These are phyloP conservation scores for Ylistrum balloti DNA, from an alignment of 1,140 invertebrate genomes.

Conservation along the genomic window DNA sequence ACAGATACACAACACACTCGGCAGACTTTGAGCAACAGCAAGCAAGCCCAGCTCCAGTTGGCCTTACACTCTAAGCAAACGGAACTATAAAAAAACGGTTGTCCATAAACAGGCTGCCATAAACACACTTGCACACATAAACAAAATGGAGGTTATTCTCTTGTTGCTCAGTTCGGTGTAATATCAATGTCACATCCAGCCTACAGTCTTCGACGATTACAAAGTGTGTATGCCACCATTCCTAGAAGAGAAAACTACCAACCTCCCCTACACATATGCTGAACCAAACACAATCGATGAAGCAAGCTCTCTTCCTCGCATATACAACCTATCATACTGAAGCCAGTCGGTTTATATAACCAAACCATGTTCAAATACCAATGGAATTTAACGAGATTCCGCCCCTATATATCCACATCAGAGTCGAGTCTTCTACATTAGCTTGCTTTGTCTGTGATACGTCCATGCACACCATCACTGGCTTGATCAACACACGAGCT, in stretches of 20 bases:
- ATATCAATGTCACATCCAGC: not conserved
- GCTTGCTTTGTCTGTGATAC: too few species aligned
- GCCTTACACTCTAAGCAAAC: not conserved
- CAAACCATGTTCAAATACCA: not conserved
- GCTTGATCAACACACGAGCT: not conserved
- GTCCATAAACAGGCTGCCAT: not conserved
- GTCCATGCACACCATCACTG: too few species aligned
- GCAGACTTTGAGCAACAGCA: not conserved
- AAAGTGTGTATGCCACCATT: conserved; percentile 17
- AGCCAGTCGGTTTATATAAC: not conserved
- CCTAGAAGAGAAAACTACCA: conserved; percentile 1
- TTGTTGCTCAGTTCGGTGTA: not conserved
- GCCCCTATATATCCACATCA: not conserved
- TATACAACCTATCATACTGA: not conserved
- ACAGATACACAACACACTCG: not conserved
- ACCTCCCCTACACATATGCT: conserved; percentile 2
- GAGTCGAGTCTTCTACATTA: not conserved
- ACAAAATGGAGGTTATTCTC: too few species aligned
- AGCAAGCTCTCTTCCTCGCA: not conserved
- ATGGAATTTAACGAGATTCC: not conserved
- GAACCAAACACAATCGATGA: conserved; percentile 5
- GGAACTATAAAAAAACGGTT: not conserved
- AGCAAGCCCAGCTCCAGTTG: not conserved
- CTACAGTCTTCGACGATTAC: not conserved
- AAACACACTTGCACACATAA: not conserved